These are phyloP conservation scores for Crypturellus tataupa DNA, from an alignment of 2,797 vertebrate species.

Conservation along the genomic window DNA sequence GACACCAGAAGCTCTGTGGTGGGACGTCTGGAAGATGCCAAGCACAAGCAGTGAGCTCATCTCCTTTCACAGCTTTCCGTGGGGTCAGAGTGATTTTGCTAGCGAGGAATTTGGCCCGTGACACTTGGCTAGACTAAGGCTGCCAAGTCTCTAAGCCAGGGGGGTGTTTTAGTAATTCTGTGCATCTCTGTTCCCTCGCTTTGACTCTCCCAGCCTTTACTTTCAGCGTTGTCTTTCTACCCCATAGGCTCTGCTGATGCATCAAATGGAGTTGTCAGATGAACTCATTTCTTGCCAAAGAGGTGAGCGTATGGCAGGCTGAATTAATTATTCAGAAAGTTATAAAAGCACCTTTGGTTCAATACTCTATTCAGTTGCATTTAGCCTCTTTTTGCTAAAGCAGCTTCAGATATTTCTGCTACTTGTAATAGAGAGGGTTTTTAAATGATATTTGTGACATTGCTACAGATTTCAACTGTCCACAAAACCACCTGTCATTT, in stretches of 20 bases:
- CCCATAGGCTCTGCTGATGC: background rate
- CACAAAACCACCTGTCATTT: background rate
- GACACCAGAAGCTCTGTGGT: background rate
- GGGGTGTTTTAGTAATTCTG: background rate
- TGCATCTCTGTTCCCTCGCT: background rate
- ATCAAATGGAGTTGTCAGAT: background rate
- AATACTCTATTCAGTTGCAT: background rate
- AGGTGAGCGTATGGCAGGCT: background rate
- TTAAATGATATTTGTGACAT: background rate
- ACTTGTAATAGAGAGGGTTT: background rate
- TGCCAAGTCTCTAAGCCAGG: background rate
- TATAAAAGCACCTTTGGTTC: background rate
- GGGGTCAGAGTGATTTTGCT: background rate
- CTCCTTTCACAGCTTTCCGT: background rate
- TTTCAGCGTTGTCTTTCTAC: background rate
- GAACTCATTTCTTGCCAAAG: background rate
- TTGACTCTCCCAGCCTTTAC: background rate
- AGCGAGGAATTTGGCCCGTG: background rate
- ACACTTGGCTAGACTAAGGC: background rate
- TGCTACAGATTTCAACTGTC: background rate
- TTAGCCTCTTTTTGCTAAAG: background rate
- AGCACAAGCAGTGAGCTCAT: background rate
- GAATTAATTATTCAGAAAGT: conserved; percentile 6
- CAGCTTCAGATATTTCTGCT: background rate
- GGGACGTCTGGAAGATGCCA: background rate